These are phyloP conservation scores for Gallinago paraguaiae DNA, from an alignment of 2,113 vertebrate species.

Conservation along the genomic window DNA sequence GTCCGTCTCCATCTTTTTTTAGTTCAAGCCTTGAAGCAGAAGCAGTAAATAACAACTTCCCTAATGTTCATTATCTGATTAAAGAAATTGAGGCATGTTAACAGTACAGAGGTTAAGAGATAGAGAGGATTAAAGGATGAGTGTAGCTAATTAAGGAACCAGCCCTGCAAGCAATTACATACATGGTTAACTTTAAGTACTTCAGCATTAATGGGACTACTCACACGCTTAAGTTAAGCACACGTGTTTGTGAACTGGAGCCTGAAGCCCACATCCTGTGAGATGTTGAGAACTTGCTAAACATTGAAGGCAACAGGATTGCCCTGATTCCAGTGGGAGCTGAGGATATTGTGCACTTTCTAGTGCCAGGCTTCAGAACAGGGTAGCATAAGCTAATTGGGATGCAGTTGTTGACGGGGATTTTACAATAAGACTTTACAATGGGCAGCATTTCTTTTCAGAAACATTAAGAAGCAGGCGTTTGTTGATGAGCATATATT, in stretches of 20 bases:
- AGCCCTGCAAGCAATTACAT: constrained; percentile 51
- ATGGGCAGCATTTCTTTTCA: not conserved
- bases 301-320: not conserved
- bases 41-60: constrained; percentile 36
- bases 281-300: not conserved
- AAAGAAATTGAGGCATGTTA: constrained; percentile 44
- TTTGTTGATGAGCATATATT: not conserved
- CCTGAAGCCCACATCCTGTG: constrained; percentile 12
- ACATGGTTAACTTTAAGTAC: constrained; percentile 53
- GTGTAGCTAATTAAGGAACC: constrained; percentile 57
- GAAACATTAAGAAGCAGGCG: not conserved
- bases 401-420: not conserved
- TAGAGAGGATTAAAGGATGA: constrained; percentile 50
- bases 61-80: constrained; percentile 40
- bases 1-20: not conserved
- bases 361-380: not conserved
- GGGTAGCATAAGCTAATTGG: not conserved
- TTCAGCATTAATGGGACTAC: constrained; percentile 12
- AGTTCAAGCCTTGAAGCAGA: not conserved
- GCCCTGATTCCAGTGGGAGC: not conserved
- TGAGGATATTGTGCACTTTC: not conserved
- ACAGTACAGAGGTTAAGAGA: constrained; percentile 54
- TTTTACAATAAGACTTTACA: not conserved
- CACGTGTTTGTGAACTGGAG: constrained; percentile 19
- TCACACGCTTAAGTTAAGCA: constrained; percentile 38